Base-by-base conservation (phyloP, 2,888 invertebrate species). In the Andrena camellia region DNA sequence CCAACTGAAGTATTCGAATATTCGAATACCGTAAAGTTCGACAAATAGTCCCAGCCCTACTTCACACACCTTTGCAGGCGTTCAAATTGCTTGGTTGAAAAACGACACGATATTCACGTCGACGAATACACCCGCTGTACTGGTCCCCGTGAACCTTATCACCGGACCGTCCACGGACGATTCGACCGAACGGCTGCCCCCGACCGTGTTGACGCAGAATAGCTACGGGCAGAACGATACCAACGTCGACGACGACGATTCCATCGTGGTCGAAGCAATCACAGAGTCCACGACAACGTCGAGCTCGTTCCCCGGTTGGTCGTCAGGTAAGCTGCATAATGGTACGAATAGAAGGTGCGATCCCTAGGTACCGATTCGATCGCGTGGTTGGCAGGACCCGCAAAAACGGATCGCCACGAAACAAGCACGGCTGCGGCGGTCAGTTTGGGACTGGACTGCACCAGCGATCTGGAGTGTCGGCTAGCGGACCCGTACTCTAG, bases 391-490 rank as follows among this genome's bases (percentile, higher is more conserved):
- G 33, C 6, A 62, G 70, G 48, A 17, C 92, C 93, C 1, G 71
- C 90, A 17, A 94, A 94, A 70, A 90, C 93, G 1, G 93, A 93
- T 73, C 92, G 94, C 6, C 94, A 93, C 85, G 94, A 94, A 72
- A 83, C 88, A 6, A 87, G 76, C 17, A 81, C 71, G 0, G 75
- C 82, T 64, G 93, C 92, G 59, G 94, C 95, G 0, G 96, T 97
- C 7, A 97, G 97, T 23, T 95, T 98, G 52, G 98, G 98, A 7
- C 95, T 97, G 91, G 94, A 96, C 3, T 98, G 98, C 92, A 94
- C 95, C 59, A 96, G 96, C 31, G 97, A 98, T 93, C 94, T 96
- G 48, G 97, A 98, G 94, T 98, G 98, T 91, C 96, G 96, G 90
- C 95, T 96, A 88, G 96, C 98, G 7, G 98, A 98, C 94, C 95